Base-by-base conservation (phyloP, 53 echinoderm and acorn worm genomes). In the Pentamera pediparva region DNA sequence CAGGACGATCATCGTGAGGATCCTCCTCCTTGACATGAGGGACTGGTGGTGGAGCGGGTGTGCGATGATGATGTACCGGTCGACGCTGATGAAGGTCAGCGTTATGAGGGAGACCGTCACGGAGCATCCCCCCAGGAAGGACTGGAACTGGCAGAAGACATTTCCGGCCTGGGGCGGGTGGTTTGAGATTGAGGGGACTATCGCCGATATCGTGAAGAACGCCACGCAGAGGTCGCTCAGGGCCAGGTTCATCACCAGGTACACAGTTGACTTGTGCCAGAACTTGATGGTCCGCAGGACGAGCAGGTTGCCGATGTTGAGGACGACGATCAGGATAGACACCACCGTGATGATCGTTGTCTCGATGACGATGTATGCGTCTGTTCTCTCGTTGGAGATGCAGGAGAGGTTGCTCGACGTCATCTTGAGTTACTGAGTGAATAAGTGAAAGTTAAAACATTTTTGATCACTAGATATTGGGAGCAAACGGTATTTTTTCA, bases 171-270 rank as follows among this genome's bases (percentile, higher is more conserved):
- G 51, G 4, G 39, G 30, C 15, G 35, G 35, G n/a, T n/a, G n/a
- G n/a, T n/a, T n/a, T 2, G 33, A 33, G 32, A 54, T n/a, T 6
- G 28, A 35, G 3, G 56, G 32, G 29, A 32, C 54, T 15, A 77
- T 77, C 8, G 77, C 77, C 1, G 57, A 62, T 13, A 39, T 49
- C 11, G 62, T 77, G n/a, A 77, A 77, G 3, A 64, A 48, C 4
- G 57, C 64, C 7, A 77, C 77, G 26, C 77, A 56, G 4, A 77
- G 32, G 28, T 77, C 77, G 21, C 57, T 77, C 11, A 77, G 20
- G 8, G 77, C 77, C n/a, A 77, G 64, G 50, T 77, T 77, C 21
- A 77, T 45, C 15, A 77, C 47, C 0, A 77, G 48, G 51, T 62
- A 47, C 21, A 56, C 77, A 0, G 77, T 77, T 0, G 56, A 32